Conservation (phyloP, 1,140 invertebrate species). For the Aphelenchoides avenae region DNA sequence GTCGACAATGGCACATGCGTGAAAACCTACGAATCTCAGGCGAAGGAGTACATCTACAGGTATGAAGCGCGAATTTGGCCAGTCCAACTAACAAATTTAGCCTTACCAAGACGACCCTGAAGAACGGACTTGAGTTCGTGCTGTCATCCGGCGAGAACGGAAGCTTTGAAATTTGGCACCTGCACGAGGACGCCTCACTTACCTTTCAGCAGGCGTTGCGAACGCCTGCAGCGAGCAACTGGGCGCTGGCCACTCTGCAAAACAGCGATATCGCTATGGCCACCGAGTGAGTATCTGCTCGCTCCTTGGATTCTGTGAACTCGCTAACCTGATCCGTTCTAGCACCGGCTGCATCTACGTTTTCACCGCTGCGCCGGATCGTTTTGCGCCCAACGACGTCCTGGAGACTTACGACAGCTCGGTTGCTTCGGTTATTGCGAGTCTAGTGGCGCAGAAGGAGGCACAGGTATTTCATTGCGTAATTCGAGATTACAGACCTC, state of each 20-base stretch:
- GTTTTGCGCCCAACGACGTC: constrained; percentile 67
- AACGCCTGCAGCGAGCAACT: neutral
- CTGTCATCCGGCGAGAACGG: constrained; percentile 80
- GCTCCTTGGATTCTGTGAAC: neutral
- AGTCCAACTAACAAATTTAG: constrained; percentile 6
- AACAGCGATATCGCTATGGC: neutral
- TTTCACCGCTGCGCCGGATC: constrained; percentile 70
- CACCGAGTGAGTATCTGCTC: neutral
- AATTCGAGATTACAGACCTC: neutral
- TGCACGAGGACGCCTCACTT: constrained; percentile 52
- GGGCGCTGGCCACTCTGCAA: neutral
- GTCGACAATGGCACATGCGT: constrained; percentile 68
- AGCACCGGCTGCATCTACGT: constrained; percentile 79
- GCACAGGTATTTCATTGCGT: neutral
- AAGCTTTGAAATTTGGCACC: constrained; percentile 75
- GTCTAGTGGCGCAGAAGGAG: neutral
- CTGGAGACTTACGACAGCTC: constrained; percentile 64
- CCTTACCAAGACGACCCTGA: neutral
- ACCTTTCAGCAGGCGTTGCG: neutral
- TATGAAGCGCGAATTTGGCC: constrained; percentile 59
- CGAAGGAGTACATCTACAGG: constrained; percentile 67
- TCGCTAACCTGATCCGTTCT: constrained; percentile 3
- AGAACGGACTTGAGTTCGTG: constrained; percentile 60
- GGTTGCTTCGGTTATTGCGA: constrained; percentile 2
- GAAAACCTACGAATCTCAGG: constrained; percentile 74